Evolutionary conservation across 2,888 invertebrate species (phyloP).

Genomic region (Cheiracanthium punctorium): DNA sequence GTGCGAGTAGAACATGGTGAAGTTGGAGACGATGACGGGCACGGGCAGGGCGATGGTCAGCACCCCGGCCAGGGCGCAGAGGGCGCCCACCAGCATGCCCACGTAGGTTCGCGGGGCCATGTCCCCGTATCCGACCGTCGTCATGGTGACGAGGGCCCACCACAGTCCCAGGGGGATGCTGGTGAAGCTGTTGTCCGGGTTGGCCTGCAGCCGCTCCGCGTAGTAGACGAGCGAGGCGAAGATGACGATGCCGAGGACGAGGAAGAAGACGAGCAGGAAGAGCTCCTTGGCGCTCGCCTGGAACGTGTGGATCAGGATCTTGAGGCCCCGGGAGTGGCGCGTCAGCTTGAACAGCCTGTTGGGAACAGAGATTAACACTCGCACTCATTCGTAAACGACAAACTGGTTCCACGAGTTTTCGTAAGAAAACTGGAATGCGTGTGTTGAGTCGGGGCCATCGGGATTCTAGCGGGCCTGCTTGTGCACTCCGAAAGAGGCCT

Average conservation of each 20-base stretch:
- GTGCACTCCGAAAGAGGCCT: too few species aligned
- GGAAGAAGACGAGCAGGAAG: constrained; percentile 96
- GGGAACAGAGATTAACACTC: background rate
- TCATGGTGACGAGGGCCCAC: constrained; percentile 99
- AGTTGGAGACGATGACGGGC: constrained; percentile 99
- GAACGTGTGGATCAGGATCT: constrained; percentile 98
- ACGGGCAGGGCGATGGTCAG: constrained; percentile 98
- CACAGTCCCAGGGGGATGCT: constrained; percentile 97
- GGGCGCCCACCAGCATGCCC: constrained; percentile 98
- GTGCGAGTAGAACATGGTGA: constrained; percentile 81
- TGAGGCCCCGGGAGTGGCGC: constrained; percentile 96
- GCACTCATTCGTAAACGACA: too few species aligned
- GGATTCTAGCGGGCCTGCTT: too few species aligned
- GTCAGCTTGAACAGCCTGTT: constrained; percentile 93
- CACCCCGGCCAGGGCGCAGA: constrained; percentile 98
- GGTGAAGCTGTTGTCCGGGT: constrained; percentile 96
- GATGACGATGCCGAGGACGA: constrained; percentile 97
- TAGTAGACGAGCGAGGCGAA: constrained; percentile 99
- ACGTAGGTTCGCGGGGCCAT: constrained; percentile 97
- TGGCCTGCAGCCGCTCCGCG: constrained; percentile 93
- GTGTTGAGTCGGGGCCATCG: too few species aligned
- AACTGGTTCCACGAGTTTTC: too few species aligned
- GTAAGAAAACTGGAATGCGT: too few species aligned
- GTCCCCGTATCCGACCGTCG: constrained; percentile 98
- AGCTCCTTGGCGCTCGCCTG: constrained; percentile 97